A percentile compares a stretch with the other conserved stretches of the same genome.
phyloP scores from a whole-genome alignment of 2,113 vertebrate genomes.

The Limnothrissa miodon region DNA sequence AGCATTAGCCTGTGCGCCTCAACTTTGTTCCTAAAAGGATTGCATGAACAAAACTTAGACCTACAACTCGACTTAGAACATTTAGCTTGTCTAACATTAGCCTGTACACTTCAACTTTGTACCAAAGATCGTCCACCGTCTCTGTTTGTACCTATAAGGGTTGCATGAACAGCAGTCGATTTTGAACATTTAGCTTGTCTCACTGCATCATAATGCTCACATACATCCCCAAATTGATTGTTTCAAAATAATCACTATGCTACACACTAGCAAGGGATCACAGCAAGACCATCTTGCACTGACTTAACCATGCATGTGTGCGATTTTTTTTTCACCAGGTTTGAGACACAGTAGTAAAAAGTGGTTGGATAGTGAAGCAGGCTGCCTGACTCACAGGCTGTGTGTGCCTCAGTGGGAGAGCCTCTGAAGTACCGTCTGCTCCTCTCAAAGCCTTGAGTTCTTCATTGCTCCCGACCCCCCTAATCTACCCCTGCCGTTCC shows the following conservation, averaged over 20 bases:
- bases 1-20: not conserved
- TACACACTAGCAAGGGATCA: not conserved
- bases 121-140: no score
- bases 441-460: not conserved
- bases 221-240: not conserved
- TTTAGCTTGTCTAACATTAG: not conserved
- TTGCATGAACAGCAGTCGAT: not conserved
- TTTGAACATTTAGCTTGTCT: not conserved
- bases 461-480: not conserved
- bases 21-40: not conserved
- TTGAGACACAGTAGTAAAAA: not conserved
- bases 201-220: not conserved
- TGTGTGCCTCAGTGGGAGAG: not conserved
- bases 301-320: not conserved
- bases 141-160: no score
- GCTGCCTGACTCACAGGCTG: not conserved
- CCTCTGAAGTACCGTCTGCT: constrained; percentile 1
- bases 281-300: no score
- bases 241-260: not conserved
- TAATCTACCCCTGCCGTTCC: constrained; percentile 1
- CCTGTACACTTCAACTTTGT: not conserved
- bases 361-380: constrained; percentile 2
- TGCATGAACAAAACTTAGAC: not conserved
- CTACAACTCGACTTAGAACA: not conserved
- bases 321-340: not conserved